Base-by-base conservation (phyloP, 53 echinoderm and acorn worm genomes). In the Patiria pectinifera region DNA sequence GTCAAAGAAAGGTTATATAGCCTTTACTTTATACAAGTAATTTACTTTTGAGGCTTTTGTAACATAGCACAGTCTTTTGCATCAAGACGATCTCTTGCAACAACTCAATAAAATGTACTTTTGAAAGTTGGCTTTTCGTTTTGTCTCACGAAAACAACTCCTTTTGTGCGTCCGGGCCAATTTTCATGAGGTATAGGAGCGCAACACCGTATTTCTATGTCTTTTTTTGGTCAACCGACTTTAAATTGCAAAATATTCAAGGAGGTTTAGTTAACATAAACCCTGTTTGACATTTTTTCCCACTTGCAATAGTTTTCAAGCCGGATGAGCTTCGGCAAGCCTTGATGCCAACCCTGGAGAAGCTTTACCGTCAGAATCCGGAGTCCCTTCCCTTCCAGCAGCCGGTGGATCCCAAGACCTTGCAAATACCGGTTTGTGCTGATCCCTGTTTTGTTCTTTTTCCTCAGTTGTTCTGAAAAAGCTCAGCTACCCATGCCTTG, bases 351-450 rank as follows among this genome's bases (percentile, higher is more conserved):
- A 97, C 99, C 44, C 91, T 99, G 82, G 99, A 99, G 77, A 99
- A 99, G 89, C 76, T 99, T 70, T 99, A 97, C 75, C 93, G 96
- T 44, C 99, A 99, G 86, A 97, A 99, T 62, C 99, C 99, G 86
- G 99, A 99, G 85, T 99, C 99, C 13, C 91, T 99, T 59, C 99
- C 99, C n/a, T 99, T 99, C 96, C 97, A 97, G 83, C 97, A 99
- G 59, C 99, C 99, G 22, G 99, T 99, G 24, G 99, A 99, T 76
- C 99, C 99, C 60, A 94, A 96, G 82, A 95, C 94, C 80, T 86
- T 99, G 59, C 99, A 99, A 83, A 99, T 99, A 87, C 99, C 99
- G 69, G 99, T 99, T 94, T 94, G 97, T 95, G 74, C 22, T 24
- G 18, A 74, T 23, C 6, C 74, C 74, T 23, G 11, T 74, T 23